Base-by-base conservation (phyloP, 2,888 invertebrate genomes). In the Cryptus viduatorius region DNA sequence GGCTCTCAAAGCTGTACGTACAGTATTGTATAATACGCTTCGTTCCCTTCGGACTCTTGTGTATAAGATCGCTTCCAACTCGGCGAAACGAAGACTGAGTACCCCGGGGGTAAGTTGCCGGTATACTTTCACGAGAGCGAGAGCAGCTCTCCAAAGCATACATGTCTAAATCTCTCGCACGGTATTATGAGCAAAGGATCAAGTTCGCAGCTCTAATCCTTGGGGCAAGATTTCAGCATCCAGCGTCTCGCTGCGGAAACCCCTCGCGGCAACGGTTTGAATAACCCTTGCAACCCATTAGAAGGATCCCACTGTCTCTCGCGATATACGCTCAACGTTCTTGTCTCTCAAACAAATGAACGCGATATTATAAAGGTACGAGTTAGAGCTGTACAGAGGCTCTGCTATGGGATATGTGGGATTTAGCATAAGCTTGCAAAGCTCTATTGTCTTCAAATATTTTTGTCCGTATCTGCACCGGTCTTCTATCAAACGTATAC, bases 141-240 rank as follows among this genome's bases (percentile, higher is more conserved):
- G 59, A 46, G 69, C 14, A 64, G 37, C 79, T 68, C 72, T 83
- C 61, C 24, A 12, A n/a, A 19, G 53, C 12, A n/a, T 7, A 5
- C 1, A 29, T 31, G 19, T 31, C 14, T 12, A 12, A 56, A 56
- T 56, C 24, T 46, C 16, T 16, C 42, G 19, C 24, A 56, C 42
- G 56, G 67, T 79, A 71, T 76, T 75, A 76, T 64, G 76, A 64
- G 67, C 50, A 68, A 61, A 65, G 79, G 83, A 72, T 77, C 79
- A 71, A 72, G 67, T 83, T 80, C 61, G 71, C 65, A 44, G 48
- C 48, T 59, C n/a, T 69, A 76, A 80, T 80, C 71, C 77, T 48
- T 50, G 76, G 1, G 77, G 83, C 76, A 77, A 50, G 59, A 19
- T 72, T 72, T 53, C 50, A 72, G 71, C 67, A 44, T 59, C 16